Percentiles rank a stretch among this genome's conserved stretches.
These are phyloP conservation scores for Rhadinocentrus ornatus DNA, from an alignment of 2,797 vertebrate genomes.

Conservation along the genomic window DNA sequence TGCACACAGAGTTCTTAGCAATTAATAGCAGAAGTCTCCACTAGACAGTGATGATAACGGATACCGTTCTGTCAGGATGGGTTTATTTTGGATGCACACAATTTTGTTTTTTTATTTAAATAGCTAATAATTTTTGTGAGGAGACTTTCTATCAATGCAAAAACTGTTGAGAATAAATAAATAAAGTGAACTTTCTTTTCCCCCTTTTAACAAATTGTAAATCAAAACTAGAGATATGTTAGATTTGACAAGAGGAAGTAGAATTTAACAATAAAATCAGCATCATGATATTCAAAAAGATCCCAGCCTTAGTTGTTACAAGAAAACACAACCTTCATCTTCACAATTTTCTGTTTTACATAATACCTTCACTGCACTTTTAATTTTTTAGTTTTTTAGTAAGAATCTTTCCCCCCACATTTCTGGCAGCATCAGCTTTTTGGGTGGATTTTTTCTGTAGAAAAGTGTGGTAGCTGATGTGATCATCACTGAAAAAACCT, in stretches of 20 bases:
- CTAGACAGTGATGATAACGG: neutral
- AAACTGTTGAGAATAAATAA: neutral
- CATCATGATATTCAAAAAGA: neutral
- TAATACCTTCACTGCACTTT: neutral
- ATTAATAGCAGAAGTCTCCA: neutral
- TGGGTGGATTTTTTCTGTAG: conserved; percentile 36
- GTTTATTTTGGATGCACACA: neutral
- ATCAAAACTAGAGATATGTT: neutral
- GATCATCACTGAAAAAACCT: conserved; percentile 29
- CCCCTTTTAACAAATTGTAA: neutral
- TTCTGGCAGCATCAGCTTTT: conserved; percentile 56
- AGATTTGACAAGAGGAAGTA: neutral
- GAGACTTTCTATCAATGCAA: neutral
- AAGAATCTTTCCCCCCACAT: conserved; percentile 24
- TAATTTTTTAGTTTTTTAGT: conserved; percentile 36
- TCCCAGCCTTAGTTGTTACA: neutral
- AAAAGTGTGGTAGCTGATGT: conserved; percentile 41
- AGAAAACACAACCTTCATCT: conserved; percentile 15
- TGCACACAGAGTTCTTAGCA: no score
- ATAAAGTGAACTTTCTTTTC: neutral
- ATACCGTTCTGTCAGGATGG: neutral
- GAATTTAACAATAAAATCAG: neutral
- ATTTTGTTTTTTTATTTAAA: neutral
- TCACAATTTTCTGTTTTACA: neutral
- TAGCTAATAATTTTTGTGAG: neutral